Conservation (phyloP, 2,113 vertebrate genomes). For the Chinchilla lanigera region DNA sequence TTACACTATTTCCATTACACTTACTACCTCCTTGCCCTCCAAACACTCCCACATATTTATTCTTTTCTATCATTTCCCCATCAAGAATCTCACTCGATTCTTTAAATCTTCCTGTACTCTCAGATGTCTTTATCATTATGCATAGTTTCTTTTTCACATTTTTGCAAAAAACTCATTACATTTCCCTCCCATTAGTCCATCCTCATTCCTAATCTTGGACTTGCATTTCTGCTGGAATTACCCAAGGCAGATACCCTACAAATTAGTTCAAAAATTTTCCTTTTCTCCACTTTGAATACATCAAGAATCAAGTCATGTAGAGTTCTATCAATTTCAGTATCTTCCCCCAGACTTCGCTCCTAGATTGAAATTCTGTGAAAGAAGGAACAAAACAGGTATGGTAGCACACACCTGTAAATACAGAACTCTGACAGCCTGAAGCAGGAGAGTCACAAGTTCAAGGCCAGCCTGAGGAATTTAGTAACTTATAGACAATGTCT, state of each 20-base stretch:
- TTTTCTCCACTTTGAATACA: not conserved
- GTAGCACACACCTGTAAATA: not conserved
- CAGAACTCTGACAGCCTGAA: not conserved
- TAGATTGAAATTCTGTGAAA: not conserved
- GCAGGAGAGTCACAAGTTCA: not conserved
- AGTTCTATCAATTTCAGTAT: not conserved
- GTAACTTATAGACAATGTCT: not conserved
- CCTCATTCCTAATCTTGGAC: not conserved
- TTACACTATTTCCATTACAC: not conserved
- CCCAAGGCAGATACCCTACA: not conserved
- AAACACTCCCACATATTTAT: not conserved
- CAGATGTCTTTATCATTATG: not conserved
- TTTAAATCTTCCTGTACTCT: not conserved
- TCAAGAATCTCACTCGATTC: not conserved
- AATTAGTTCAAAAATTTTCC: not conserved
- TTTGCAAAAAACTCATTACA: not conserved
- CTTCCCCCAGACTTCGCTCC: not conserved
- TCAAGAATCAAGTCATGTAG: not conserved
- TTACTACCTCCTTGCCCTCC: accelerated
- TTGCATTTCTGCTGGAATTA: not conserved
- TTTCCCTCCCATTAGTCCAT: not conserved
- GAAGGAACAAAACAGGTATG: not conserved
- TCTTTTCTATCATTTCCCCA: not conserved
- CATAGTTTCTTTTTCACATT: not conserved
- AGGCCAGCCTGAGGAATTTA: not conserved